phyloP scores from a whole-genome alignment of 1,140 invertebrate species.

The Formica exsecta region DNA sequence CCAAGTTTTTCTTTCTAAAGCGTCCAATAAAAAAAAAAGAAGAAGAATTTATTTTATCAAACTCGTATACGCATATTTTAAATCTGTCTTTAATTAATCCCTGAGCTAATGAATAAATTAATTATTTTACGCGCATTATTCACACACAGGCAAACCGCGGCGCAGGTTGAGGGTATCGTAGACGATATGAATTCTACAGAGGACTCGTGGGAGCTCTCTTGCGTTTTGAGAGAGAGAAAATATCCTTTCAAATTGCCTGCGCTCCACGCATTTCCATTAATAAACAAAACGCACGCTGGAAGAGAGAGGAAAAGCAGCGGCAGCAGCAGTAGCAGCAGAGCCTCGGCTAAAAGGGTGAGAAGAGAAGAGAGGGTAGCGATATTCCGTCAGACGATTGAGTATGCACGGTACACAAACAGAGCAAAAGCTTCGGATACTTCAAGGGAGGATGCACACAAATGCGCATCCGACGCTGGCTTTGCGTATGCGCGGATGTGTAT shows the following conservation, averaged over 20 bases:
- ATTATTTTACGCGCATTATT: slow-evolving; percentile 50
- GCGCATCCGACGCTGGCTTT: neutral
- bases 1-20: neutral
- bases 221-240: slow-evolving; percentile 46
- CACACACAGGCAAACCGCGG: slow-evolving; percentile 36
- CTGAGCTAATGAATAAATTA: slow-evolving; percentile 50
- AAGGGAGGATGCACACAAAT: slow-evolving; percentile 50
- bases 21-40: neutral
- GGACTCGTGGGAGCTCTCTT: slow-evolving; percentile 39
- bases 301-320: slow-evolving; percentile 27
- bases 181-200: slow-evolving; percentile 56
- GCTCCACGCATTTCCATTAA: slow-evolving; percentile 66
- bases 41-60: neutral
- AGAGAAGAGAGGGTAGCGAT: neutral
- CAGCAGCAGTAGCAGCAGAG: neutral
- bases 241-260: slow-evolving; percentile 54
- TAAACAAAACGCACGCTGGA: slow-evolving; percentile 59
- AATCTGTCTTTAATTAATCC: slow-evolving; percentile 38
- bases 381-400: slow-evolving; percentile 59
- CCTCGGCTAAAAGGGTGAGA: slow-evolving; percentile 12
- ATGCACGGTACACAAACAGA: slow-evolving; percentile 55
- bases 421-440: slow-evolving; percentile 49
- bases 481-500: slow-evolving; percentile 19
- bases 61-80: neutral
- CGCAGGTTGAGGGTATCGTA: slow-evolving; percentile 13